Evolutionary conservation across 2,113 vertebrate species (phyloP), one percentile per base, ranked within the genome.

Genomic region (Plestiodon gilberti): DNA sequence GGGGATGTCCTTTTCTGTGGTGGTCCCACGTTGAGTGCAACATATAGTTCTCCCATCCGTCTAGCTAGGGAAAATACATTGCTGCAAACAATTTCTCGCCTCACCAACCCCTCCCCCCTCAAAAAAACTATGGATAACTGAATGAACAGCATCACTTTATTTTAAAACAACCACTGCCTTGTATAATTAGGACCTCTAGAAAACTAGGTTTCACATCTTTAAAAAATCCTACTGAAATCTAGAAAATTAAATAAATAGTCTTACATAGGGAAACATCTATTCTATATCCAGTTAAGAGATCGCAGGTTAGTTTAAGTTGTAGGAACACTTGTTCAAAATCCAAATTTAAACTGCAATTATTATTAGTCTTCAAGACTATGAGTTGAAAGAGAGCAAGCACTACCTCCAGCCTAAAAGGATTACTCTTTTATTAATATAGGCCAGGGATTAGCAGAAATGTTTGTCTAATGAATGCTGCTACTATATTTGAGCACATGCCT

Each of bases 381-480:
- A 85, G 88, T 82, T 90, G 91, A 93, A 84, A 92, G 89, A 59
- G 57, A 84, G 90, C 59, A 88, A 87, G 86, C 84, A 87, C 91
- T 82, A 89, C 89, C 89, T 77, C 91, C 30, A 87, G 75, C 61
- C 90, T 92, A 69, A 83, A 90, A 88, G 91, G 93, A 95, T 92
- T 92, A 89, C 80, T 90, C 89, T 95, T 95, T 94, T 95, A 96
- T 95, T 95, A 95, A 92, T 52, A 87, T 92, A 91, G 91, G 89
- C 86, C 70, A 93, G 93, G 93, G 93, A 94, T 95, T 95, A 96
- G 93, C 59, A 88, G 93, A 92, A 94, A 95, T 91, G 92, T 94
- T 94, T 96, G 78, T 91, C 92, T 95, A 95, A 96, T 96, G 96
- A 96, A 96, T 94, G 87, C 87, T 94, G 90, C 91, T 91, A 94